Conservation (phyloP, 2,797 vertebrate species). For the Xerus rutilus region DNA sequence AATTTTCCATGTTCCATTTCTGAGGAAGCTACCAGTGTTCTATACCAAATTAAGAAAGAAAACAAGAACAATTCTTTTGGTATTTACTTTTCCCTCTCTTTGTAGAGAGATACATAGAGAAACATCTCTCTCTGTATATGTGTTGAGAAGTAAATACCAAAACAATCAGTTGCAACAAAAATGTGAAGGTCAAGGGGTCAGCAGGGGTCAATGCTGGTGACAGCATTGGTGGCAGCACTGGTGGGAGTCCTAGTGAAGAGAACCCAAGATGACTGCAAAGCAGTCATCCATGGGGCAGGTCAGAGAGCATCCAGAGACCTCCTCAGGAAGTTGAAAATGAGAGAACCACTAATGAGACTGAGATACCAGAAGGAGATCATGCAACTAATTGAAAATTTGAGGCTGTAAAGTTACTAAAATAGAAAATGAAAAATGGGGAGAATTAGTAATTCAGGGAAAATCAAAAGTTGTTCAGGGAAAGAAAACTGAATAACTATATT, state of each 20-base stretch:
- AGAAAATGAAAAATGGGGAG: background rate
- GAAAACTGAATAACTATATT: background rate
- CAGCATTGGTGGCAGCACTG: no score
- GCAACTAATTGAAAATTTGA: background rate
- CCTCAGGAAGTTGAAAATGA: background rate
- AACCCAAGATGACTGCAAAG: background rate
- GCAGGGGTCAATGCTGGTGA: no score
- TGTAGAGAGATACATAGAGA: no score
- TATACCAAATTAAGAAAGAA: background rate
- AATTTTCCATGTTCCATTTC: background rate
- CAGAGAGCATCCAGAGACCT: background rate
- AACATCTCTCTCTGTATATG: no score
- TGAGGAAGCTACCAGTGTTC: background rate
- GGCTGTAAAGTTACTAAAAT: background rate
- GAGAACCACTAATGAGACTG: background rate
- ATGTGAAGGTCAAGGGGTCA: background rate
- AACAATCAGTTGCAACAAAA: no score
- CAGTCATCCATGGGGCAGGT: fast-evolving
- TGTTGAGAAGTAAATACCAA: no score
- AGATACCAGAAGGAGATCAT: background rate
- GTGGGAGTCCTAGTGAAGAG: background rate
- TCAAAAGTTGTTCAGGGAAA: background rate
- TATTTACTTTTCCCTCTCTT: no score
- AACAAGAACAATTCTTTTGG: background rate
- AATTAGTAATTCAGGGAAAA: background rate